Conservation (phyloP, 2,888 invertebrate species). For the Drosophila yooni region DNA sequence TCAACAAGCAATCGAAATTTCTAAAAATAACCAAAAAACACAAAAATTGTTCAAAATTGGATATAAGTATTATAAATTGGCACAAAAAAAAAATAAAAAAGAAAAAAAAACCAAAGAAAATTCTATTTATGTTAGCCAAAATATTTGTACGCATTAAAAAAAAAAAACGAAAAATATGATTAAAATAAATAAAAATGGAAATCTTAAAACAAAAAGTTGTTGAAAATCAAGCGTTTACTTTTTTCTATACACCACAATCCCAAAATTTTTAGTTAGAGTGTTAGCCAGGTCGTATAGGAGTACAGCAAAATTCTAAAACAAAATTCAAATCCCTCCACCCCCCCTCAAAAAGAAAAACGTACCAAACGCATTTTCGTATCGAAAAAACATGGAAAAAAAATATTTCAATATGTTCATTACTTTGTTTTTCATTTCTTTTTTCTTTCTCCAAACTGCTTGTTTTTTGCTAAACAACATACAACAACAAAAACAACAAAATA, state of each 20-base stretch:
- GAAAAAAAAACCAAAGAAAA: constrained; percentile 41
- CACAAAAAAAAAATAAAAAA: constrained; percentile 3
- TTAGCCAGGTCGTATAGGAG: constrained; percentile 35
- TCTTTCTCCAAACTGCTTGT: constrained; percentile 80
- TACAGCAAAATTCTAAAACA: constrained; percentile 33
- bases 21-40: constrained; percentile 7
- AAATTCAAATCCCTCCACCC: background rate
- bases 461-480: constrained; percentile 75
- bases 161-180: constrained; percentile 30
- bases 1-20: constrained; percentile 33
- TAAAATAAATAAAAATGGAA: constrained; percentile 57
- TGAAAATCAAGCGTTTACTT: constrained; percentile 75
- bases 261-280: constrained; percentile 15
- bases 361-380: constrained; percentile 55
- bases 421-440: constrained; percentile 80
- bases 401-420: constrained; percentile 79
- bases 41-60: constrained; percentile 62
- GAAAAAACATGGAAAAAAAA: constrained; percentile 49
- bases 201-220: constrained; percentile 65
- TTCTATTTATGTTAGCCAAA: constrained; percentile 57
- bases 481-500: constrained; percentile 51
- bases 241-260: constrained; percentile 26
- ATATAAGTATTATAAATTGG: constrained; percentile 70
- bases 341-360: constrained; percentile 3
- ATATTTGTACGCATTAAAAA: constrained; percentile 68